Base-by-base conservation (phyloP, 2,888 invertebrate species). In the Hydrotaea cyrtoneurina region DNA sequence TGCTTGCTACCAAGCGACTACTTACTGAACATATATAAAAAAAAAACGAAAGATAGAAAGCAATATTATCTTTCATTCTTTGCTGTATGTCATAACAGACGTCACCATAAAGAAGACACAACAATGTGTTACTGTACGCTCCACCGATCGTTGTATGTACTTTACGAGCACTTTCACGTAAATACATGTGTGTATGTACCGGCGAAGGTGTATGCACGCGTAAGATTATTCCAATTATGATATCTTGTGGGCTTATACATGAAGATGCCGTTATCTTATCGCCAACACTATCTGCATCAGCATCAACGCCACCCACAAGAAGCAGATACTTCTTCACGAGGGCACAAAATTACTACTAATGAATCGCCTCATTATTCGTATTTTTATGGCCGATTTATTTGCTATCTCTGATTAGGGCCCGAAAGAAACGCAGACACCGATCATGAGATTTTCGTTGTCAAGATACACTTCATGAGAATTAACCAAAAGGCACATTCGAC, bases 81-180 rank as follows among this genome's bases (percentile, higher is more conserved):
- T 31, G 31, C 31, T 78, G 75, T 57, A 73, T 82, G 82, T 79
- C 77, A 71, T 78, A 57, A 80, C 26, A 74, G 77, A 85, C 79
- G 82, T 82, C 82, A 82, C 53, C 73, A 55, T 46, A 62, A 46
- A 77, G 31, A 72, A 73, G 43, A 66, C 80, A 66, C 13, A 31
- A 76, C 36, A 64, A 64, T 19, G 31, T 62, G 31, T 39, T 66
- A 43, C 66, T 66, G 64, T 78, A 36, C 64, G 50, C 64, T 71
- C 8, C 59, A 53, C 53, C 21, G n/a, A n/a, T n/a, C n/a, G n/a
- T n/a, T 69, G 23, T 26, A 39, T 73, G 73, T 55, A 53, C 43
- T 53, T 53, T 21, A 15, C 0, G 62, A 39, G 66, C 17, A 66
- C 43, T 66, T 66, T 66, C 19, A 43, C 66, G 66, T 13, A 36